Conservation (phyloP, 2,888 invertebrate species). For the Cheilosia soror region DNA sequence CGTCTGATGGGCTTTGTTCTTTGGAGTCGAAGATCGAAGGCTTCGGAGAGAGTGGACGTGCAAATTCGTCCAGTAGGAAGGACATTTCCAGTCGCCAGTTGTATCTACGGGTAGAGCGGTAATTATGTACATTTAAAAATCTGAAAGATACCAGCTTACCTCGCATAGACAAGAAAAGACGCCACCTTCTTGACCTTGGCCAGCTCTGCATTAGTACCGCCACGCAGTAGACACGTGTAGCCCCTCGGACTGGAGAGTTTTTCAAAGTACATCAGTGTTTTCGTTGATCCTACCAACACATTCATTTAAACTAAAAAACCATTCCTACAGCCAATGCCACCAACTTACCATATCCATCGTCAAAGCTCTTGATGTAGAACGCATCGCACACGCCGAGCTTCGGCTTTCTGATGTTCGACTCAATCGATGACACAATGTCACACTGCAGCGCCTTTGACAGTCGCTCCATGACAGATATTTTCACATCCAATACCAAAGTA, state of each 20-base stretch:
- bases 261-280: conserved; percentile 97
- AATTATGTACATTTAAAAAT: background rate
- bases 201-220: conserved; percentile 90
- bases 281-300: conserved; percentile 85
- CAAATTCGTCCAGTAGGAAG: conserved; percentile 94
- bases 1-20: conserved; percentile 81
- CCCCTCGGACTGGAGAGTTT: conserved; percentile 93
- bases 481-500: conserved; percentile 94
- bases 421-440: conserved; percentile 93
- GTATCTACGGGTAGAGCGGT: conserved; percentile 87
- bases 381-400: conserved; percentile 92
- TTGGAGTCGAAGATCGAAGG: conserved; percentile 84
- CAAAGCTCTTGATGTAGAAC: conserved; percentile 89
- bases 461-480: conserved; percentile 91
- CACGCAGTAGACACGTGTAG: conserved; percentile 94
- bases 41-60: conserved; percentile 87
- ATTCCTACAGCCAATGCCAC: background rate
- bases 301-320: background rate
- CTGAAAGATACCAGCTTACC: conserved; percentile 57
- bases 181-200: conserved; percentile 92
- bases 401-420: conserved; percentile 92
- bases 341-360: conserved; percentile 84
- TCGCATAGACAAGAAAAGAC: conserved; percentile 88
- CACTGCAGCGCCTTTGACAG: conserved; percentile 92
- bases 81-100: conserved; percentile 97